Base-by-base conservation (phyloP, 2,888 invertebrate species). In the Tipula vernalis region DNA sequence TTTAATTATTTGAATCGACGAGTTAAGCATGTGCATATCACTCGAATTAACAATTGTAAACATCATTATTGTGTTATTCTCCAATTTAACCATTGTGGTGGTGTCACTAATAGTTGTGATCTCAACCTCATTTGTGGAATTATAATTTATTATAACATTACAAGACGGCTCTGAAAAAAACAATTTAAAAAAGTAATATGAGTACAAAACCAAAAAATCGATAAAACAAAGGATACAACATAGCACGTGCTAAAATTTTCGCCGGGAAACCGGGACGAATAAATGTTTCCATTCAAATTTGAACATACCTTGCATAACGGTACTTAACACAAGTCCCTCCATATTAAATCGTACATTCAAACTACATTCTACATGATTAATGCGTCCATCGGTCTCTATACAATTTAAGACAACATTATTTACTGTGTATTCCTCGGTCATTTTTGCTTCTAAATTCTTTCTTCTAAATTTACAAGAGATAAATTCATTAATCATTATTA, bases 51-150 rank as follows among this genome's bases (percentile, higher is more conserved):
- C 36, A 36, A 83, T 83, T 36, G 83, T 83, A 36, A 83, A 83
- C 36, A 83, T 0, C 36, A 83, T 83, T 39, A 83, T 12, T 12
- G 83, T 36, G 10, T 10, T 83, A 83, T 83, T 83, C n/a, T 83
- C 83, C n/a, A 83, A n/a, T 83, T 83, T 83, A 36, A 83, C 36
- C 36, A 83, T 36, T 36, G 13, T 13, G n/a, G 83, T 36, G 5
- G 36, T 36, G 3, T 83, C 87, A 91, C 89, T 86, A 91, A 89
- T 88, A 91, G 91, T 42, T 91, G 90, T 88, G 91, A 91, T 86
- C 85, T 86, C 42, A 28, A 83, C 83, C 12, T n/a, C 83, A 39
- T 44, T 28, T 18, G 18, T 12, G 5, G 42, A 47, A 47, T 47
- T 86, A n/a, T 47, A 57, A 86, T 86, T 86, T 42, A 86, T 47